Evolutionary conservation across 1,140 invertebrate genomes (phyloP).

Genomic region (Penaeus indicus): DNA sequence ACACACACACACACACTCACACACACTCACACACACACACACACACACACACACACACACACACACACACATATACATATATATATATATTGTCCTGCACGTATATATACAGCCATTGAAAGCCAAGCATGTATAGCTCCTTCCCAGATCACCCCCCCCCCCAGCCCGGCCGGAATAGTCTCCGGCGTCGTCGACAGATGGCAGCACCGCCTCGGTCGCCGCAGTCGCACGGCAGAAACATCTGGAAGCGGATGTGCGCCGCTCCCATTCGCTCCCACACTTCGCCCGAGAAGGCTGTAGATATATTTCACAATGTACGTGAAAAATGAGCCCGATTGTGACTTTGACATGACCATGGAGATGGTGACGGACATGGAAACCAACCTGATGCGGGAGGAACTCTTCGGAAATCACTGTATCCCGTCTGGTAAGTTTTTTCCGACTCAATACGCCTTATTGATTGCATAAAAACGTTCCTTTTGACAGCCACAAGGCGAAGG

Average conservation of each 20-base stretch:
- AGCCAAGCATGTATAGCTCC: no score
- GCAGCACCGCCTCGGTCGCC: constrained; percentile 3
- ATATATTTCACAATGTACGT: constrained; percentile 39
- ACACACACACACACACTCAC: no score
- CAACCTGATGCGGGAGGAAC: constrained; percentile 35
- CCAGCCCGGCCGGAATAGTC: not conserved
- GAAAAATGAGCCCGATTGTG: constrained; percentile 51
- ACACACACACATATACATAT: no score
- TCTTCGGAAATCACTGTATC: constrained; percentile 44
- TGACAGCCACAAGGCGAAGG: no score
- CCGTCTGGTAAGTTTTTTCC: constrained; percentile 34
- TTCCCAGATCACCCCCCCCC: not conserved
- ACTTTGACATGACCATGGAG: constrained; percentile 54
- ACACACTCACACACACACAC: no score
- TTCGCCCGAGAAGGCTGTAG: not conserved
- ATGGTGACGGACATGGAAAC: constrained; percentile 53
- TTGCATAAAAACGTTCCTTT: no score
- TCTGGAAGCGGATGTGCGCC: not conserved
- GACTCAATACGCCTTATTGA: no score
- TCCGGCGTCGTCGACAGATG: constrained; percentile 13
- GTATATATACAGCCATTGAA: no score
- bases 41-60: no score
- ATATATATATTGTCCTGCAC: no score
- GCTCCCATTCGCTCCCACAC: not conserved
- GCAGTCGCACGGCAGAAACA: constrained; percentile 42